Evolutionary conservation across 2,888 invertebrate genomes (phyloP), one percentile per base, ranked within the genome.

Genomic region (Bruchidius siliquastri): DNA sequence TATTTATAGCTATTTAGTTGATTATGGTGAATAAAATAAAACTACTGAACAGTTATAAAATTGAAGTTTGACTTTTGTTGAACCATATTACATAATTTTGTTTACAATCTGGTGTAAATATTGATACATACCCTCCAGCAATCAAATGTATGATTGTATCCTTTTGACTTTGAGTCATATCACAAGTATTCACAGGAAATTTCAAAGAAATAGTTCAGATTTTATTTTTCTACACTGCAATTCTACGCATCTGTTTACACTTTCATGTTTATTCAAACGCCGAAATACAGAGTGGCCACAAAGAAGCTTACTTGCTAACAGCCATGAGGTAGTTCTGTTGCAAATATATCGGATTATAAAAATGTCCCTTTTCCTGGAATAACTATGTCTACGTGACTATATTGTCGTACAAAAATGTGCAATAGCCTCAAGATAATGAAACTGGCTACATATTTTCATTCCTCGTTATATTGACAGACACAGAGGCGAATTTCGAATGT

Each of bases 121-220:
- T 72, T 75, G 76, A 69, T 79, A 91, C 96, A 91, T 90, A 97
- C 97, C 97, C 97, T 91, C 97, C 97, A 87, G 97, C 97, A 83
- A 97, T 90, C 84, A 97, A 92, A 89, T 97, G 97, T 88, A 97
- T 96, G 82, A 96, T 91, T 81, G 96, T 95, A 88, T 96, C 96
- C 87, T 90, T 90, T 87, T 93, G 93, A 89, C 91, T 90, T 87
- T 93, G 93, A 90, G 91, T 91, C 92, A 92, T 92, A 79, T 83
- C 85, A 83, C 81, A 71, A 71, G 75, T 78, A 76, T 74, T 76
- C 77, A 76, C 77, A 76, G 26, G 73, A 76, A 73, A 73, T 75
- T 73, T 72, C 68, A 21, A 1, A 21, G 13, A 67, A 13, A 49
- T 49, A 49, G 49, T 26, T 26, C 26, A 49, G 49, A 49, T 13